Evolutionary conservation across 1,140 invertebrate species (phyloP), one percentile per base, ranked within the genome.

Genomic region (Saccostrea glomerata): DNA sequence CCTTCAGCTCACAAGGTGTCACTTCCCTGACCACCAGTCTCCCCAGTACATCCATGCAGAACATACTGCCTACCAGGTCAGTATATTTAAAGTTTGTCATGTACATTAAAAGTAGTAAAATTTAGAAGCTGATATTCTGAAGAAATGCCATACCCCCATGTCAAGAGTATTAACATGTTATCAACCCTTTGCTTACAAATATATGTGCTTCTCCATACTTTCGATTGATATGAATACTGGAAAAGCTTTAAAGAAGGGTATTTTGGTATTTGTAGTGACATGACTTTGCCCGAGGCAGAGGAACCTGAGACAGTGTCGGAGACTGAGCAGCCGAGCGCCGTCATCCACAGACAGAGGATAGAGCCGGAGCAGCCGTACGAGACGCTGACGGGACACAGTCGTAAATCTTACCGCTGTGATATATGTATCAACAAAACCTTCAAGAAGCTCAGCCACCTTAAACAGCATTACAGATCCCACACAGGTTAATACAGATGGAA

Each of bases 401-500:
- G 86, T 25, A 82, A 90, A 20, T 73, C 84, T 1, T 93, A 92
- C 88, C 47, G 83, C 25, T 94, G 94, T 91, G 73, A 88, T 17
- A 87, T 90, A 60, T 95, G 94, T 91, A 25, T 77, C 1, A 89
- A 92, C 1, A 94, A 94, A 84, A 82, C 88, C 11, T 95, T 94
- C 86, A 94, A 94, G 89, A 94, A 94, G 87, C 91, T 92, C 20
- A 93, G 92, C 88, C 93, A 94, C 84, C 93, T 94, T 1, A 95
- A 93, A 87, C 93, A 94, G 63, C 94, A 95, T 86, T 91, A 94
- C 55, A 87, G 93, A 20, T 92, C 92, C 20, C 94, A 94, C 89
- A 93, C 93, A 85, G 93, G 94, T 94, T 84, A 82, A 82, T 56
- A 83, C 20, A 83, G 23, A 30, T 13, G 6, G 6, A 40, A 23